phyloP scores from a whole-genome alignment of 2,888 invertebrate genomes.

The Steinernema hermaphroditum region DNA sequence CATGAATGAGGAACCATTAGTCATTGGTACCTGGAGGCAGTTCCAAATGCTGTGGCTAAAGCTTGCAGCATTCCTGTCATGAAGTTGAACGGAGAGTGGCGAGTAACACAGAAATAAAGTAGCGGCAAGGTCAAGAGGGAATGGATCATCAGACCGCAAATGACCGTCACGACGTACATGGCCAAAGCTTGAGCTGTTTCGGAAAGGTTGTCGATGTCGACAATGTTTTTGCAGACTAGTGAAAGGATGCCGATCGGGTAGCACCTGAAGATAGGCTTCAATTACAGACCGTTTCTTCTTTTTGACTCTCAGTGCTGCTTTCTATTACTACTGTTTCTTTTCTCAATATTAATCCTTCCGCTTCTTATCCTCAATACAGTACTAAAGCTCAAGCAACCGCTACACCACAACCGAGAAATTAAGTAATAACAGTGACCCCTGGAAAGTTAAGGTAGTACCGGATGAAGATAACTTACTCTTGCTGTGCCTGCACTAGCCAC shows the following conservation, averaged over 20 bases:
- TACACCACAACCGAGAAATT: too few relatives aligned
- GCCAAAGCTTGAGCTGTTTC: constrained; percentile 79
- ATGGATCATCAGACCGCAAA: constrained; percentile 85
- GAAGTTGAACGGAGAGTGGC: constrained; percentile 68
- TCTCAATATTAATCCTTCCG: too few relatives aligned
- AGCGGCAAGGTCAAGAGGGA: constrained; percentile 86
- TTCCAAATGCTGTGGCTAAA: constrained; percentile 91
- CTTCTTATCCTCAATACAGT: too few relatives aligned
- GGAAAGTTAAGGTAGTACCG: too few relatives aligned
- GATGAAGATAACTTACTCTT: too few relatives aligned
- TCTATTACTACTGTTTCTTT: too few relatives aligned
- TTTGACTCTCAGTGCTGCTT: neutral
- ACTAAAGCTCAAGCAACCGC: too few relatives aligned
- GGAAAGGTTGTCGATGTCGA: constrained; percentile 73
- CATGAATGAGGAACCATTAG: neutral
- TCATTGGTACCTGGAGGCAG: constrained; percentile 77
- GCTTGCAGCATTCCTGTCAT: constrained; percentile 78
- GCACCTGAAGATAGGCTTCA: constrained; percentile 71
- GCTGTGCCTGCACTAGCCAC: too few relatives aligned
- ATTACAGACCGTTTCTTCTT: neutral
- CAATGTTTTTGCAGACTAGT: constrained; percentile 74
- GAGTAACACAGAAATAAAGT: constrained; percentile 78
- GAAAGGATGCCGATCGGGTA: constrained; percentile 76
- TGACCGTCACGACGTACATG: constrained; percentile 84
- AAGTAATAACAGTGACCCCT: too few relatives aligned